Evolutionary conservation across 2,797 vertebrate genomes (phyloP).

Genomic region (Bufotes viridis): DNA sequence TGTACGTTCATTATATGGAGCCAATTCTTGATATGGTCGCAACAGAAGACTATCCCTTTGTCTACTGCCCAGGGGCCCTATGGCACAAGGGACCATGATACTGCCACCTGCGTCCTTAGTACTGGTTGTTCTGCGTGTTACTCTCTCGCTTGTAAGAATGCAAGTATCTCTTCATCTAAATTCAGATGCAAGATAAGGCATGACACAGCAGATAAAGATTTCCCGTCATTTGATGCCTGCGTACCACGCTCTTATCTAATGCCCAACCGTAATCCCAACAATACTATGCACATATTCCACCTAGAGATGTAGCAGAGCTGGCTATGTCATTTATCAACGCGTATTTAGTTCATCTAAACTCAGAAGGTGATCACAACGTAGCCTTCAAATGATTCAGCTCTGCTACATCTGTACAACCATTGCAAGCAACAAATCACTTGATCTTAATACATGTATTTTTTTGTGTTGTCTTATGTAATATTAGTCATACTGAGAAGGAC

Average conservation of each 20-base stretch:
- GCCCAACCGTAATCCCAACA: neutral
- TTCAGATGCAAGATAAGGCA: neutral
- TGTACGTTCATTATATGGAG: too few species aligned
- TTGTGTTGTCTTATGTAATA: neutral
- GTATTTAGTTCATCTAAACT: neutral
- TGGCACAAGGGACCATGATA: too few species aligned
- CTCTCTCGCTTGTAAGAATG: neutral
- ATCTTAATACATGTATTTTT: neutral
- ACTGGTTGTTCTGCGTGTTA: neutral
- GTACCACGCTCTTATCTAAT: neutral
- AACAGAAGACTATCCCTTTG: too few species aligned
- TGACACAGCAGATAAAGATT: slow-evolving; percentile 20
- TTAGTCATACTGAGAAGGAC: neutral
- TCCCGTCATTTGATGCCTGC: slow-evolving; percentile 21
- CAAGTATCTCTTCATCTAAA: neutral
- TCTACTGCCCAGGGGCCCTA: too few species aligned
- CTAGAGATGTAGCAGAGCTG: neutral
- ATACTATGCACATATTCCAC: neutral
- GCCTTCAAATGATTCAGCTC: neutral
- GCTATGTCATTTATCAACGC: neutral
- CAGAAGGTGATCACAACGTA: neutral
- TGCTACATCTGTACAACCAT: neutral
- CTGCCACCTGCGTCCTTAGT: too few species aligned
- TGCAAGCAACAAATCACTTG: neutral
- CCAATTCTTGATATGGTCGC: too few species aligned